Conservation (phyloP, 2,113 vertebrate genomes). For the Lethenteron reissneri region DNA sequence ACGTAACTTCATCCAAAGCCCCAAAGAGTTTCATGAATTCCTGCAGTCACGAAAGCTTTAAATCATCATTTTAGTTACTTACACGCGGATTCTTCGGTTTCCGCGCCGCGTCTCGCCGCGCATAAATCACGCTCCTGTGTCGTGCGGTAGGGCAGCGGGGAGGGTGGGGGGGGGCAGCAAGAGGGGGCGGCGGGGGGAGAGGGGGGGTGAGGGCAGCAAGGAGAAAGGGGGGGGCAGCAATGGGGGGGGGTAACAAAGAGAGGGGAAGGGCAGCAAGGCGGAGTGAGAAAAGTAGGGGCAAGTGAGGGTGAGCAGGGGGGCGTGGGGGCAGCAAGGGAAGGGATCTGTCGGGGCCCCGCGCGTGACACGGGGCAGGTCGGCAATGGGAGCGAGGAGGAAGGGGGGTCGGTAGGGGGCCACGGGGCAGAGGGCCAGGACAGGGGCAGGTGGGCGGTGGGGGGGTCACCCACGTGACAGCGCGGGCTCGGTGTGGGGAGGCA, state of each 20-base stretch:
- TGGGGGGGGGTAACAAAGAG: no score
- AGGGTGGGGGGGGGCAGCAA: slow-evolving; percentile 9
- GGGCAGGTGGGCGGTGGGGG: neutral
- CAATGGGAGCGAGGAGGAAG: neutral
- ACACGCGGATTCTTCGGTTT: neutral
- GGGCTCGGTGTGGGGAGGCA: no score
- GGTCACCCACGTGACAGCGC: neutral
- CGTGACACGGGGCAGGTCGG: neutral
- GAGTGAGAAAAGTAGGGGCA: neutral
- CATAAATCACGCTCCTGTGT: no score
- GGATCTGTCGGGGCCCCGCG: neutral
- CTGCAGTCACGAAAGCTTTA: no score
- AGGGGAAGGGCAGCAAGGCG: neutral
- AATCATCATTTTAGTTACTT: neutral
- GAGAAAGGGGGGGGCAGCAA: neutral
- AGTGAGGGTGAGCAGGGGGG: fast-evolving
- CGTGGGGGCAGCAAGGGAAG: neutral
- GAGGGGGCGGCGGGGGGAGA: neutral
- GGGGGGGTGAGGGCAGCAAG: neutral
- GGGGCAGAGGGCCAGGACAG: neutral
- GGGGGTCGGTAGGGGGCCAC: neutral
- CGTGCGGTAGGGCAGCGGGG: slow-evolving; percentile 7
- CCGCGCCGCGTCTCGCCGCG: no score
- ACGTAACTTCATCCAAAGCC: neutral
- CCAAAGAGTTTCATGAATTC: neutral